Percentiles rank a stretch among this genome's conserved stretches.
These are phyloP conservation scores for Papilio gigon DNA, from an alignment of 2,888 invertebrate genomes.

Conservation along the genomic window DNA sequence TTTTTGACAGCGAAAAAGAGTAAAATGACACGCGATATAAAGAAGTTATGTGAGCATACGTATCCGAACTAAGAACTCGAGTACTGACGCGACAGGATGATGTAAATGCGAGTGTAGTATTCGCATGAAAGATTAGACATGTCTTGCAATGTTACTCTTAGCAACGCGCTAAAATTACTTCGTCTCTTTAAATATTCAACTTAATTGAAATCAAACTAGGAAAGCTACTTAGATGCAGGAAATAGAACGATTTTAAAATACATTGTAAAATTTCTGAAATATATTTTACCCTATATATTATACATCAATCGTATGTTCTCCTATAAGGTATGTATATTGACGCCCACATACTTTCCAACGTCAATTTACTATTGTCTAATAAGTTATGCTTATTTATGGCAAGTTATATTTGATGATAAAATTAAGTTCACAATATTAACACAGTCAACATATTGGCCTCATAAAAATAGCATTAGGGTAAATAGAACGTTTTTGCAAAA, in stretches of 20 bases:
- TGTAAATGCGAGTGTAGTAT: background rate
- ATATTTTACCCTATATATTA: background rate
- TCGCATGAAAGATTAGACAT: background rate
- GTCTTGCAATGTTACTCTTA: background rate
- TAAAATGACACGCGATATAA: too few relatives aligned
- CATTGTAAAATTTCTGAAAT: background rate
- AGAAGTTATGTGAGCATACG: too few relatives aligned
- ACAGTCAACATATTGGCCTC: background rate
- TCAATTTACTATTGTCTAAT: too few relatives aligned
- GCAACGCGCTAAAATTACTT: conserved; percentile 14
- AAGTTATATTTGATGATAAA: too few relatives aligned
- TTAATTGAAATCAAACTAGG: conserved; percentile 8
- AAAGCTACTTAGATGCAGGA: conserved; percentile 4
- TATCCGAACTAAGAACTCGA: background rate
- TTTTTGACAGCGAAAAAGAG: too few relatives aligned
- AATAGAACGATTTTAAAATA: background rate
- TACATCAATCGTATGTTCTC: too few relatives aligned
- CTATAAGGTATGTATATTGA: too few relatives aligned
- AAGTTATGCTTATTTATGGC: too few relatives aligned
- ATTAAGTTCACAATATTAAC: too few relatives aligned
- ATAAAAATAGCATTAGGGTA: background rate
- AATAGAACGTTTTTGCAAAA: conserved; percentile 14
- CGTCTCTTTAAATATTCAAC: conserved; percentile 15
- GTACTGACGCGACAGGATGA: background rate
- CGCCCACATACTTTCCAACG: too few relatives aligned